Conservation (phyloP, 1,140 invertebrate genomes). For the Sycophila sp. region DNA sequence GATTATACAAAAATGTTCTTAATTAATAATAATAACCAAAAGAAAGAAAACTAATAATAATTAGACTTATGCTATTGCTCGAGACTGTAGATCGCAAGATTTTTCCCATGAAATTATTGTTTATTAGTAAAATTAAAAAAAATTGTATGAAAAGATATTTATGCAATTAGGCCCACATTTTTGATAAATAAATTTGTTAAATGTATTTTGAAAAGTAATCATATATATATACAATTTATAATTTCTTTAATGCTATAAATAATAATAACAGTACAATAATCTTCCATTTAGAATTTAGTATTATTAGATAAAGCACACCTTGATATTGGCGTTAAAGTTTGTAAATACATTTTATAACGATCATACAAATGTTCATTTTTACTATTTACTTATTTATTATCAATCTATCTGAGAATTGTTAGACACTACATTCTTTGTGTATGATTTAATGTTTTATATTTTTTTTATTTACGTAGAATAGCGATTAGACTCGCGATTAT, state of each 20-base stretch:
- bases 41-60: no score
- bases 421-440: constrained; percentile 27
- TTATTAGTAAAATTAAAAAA: no score
- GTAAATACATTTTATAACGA: constrained; percentile 33
- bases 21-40: no score
- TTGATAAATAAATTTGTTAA: neutral
- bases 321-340: constrained; percentile 24
- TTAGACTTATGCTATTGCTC: no score
- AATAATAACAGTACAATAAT: constrained; percentile 37
- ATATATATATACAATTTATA: constrained; percentile 36
- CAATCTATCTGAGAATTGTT: constrained; percentile 27
- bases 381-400: constrained; percentile 27
- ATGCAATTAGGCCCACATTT: constrained; percentile 1
- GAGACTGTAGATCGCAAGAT: no score
- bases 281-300: constrained; percentile 36
- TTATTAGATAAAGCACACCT: constrained; percentile 30
- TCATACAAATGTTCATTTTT: constrained; percentile 35
- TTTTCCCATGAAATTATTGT: no score
- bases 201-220: constrained; percentile 12
- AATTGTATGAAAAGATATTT: constrained; percentile 12
- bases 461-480: constrained; percentile 28
- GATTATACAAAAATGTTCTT: no score
- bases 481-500: constrained; percentile 29
- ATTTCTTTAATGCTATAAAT: constrained; percentile 33
- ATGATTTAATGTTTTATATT: constrained; percentile 27